Percentiles rank a stretch among this genome's conserved stretches.
These are phyloP conservation scores for Bhutanitis thaidina DNA, from an alignment of 2,888 invertebrate genomes.

Conservation along the genomic window DNA sequence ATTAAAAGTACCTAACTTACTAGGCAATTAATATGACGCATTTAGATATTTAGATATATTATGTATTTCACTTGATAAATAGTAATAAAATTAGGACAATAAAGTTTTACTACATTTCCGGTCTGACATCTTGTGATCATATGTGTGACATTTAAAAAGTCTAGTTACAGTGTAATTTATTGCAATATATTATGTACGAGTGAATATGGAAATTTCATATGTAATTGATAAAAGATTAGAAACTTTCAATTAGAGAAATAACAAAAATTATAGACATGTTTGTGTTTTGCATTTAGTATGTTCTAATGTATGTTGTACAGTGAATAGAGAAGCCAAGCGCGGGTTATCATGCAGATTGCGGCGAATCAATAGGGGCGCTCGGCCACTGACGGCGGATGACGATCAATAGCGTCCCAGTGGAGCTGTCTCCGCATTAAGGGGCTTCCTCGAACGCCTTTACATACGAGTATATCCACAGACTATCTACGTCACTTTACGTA, in stretches of 20 bases:
- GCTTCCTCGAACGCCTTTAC: constrained; percentile 78
- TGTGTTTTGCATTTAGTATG: constrained; percentile 38
- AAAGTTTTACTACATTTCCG: no score
- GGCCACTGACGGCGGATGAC: constrained; percentile 77
- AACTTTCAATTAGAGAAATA: no score
- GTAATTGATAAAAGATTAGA: no score
- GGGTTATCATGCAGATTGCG: constrained; percentile 79
- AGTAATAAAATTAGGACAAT: no score
- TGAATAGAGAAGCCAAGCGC: constrained; percentile 64
- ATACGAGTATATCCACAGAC: constrained; percentile 67
- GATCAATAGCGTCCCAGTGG: constrained; percentile 77
- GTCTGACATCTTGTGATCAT: not conserved
- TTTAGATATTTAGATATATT: no score
- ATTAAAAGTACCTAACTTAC: no score
- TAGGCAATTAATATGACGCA: no score
- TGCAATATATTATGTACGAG: no score
- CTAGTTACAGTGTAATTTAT: no score
- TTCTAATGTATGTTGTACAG: constrained; percentile 46
- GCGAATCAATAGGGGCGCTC: constrained; percentile 78
- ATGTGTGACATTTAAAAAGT: no score
- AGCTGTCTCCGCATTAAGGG: constrained; percentile 78
- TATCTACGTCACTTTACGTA: constrained; percentile 44
- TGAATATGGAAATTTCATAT: no score
- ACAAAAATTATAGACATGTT: constrained; percentile 23
- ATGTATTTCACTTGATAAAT: no score